phyloP scores from a whole-genome alignment of 2,113 vertebrate species.

The Circaetus gallicus region DNA sequence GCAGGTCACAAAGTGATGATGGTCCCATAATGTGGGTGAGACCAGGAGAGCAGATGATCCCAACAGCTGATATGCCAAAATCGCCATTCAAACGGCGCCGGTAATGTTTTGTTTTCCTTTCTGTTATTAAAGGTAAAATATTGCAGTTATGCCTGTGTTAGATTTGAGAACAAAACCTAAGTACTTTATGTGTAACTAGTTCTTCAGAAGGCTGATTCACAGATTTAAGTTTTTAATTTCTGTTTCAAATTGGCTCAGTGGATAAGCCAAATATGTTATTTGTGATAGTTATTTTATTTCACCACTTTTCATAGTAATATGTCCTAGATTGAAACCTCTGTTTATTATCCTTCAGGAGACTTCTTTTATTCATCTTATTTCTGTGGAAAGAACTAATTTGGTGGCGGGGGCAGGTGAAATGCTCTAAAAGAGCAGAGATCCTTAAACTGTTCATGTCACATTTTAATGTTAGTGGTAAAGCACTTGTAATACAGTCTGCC shows the following conservation, averaged over 20 bases:
- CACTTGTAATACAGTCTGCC: neutral
- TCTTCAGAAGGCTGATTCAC: neutral
- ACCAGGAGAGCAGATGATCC: constrained; percentile 97
- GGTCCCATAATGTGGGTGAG: constrained; percentile 99
- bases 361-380: neutral
- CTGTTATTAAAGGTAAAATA: neutral
- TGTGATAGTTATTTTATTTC: neutral
- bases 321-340: neutral
- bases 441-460: accelerated
- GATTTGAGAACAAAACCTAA: neutral
- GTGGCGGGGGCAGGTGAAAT: neutral
- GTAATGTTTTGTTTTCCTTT: constrained; percentile 69
- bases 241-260: neutral
- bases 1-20: constrained; percentile 94
- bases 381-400: neutral
- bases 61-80: constrained; percentile 97
- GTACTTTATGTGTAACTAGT: neutral
- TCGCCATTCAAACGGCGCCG: constrained; percentile 96
- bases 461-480: neutral
- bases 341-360: neutral
- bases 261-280: neutral
- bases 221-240: neutral
- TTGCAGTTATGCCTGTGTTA: neutral
- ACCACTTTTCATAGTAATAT: neutral
- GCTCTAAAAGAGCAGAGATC: neutral